Base-by-base conservation (phyloP, 2,888 invertebrate genomes). In the Alviniconcha strummeri region DNA sequence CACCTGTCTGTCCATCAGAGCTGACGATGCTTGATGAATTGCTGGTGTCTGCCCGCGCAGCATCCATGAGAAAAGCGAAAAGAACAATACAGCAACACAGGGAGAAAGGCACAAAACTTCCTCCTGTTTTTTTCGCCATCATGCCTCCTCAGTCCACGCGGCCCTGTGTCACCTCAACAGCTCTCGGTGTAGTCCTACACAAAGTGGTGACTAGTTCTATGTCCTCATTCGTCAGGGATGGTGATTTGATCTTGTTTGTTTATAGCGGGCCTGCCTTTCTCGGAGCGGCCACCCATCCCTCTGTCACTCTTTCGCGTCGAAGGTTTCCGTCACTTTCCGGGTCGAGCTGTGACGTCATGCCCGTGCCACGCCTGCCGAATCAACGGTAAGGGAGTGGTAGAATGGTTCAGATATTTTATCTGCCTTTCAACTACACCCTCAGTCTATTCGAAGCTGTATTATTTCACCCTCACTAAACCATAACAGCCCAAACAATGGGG, bases 251-350 rank as follows among this genome's bases (percentile, higher is more conserved):
- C 64, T n/a, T 56, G 52, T 78, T 78, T 78, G 78, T 78, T 78
- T 78, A 78, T 57, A 78, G 78, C 64, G 64, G 78, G 64, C 64
- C 52, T n/a, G 36, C 13, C 9, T 57, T 13, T 78, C 57, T 36
- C 64, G 57, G 36, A 78, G 80, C 71, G 69, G 67, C n/a, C 80
- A 80, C 80, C 80, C 80, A 80, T 80, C 80, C 80, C 80, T 80
- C 64, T 78, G 78, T 78, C 78, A 64, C 78, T 78, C 78, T 78
- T 78, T 69, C 55, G 80, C 80, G 9, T 52, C 54, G 80, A 60
- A 80, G 80, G 71, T 71, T 80, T 80, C 80, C 80, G 80, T 80
- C 80, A 56, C 69, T 80, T 80, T 80, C 80, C 80, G 80, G 69
- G 67, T 54, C 56, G 67, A 71, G 55, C 13, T 64, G 80, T 80